Percentiles rank a stretch among this genome's conserved stretches.
These are phyloP conservation scores for Daktulosphaira vitifoliae DNA, from an alignment of 1,140 invertebrate genomes.

Conservation along the genomic window DNA sequence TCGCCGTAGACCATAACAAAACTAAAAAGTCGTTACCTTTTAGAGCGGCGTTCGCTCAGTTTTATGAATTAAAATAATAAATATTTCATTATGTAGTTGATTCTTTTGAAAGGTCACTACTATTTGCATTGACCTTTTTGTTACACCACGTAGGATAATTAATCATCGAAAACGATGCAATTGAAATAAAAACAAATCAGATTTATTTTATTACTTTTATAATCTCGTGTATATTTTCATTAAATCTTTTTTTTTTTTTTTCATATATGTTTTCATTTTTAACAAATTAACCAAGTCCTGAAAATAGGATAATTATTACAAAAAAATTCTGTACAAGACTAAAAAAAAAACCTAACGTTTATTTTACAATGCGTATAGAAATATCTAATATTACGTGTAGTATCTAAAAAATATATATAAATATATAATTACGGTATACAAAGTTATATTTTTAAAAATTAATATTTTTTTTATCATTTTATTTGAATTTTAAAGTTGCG, in stretches of 20 bases:
- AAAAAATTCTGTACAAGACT: slow-evolving; percentile 28
- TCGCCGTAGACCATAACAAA: no score
- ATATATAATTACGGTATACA: no score
- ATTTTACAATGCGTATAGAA: slow-evolving; percentile 17
- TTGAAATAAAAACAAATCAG: background rate
- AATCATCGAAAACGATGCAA: no score
- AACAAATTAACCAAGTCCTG: slow-evolving; percentile 31
- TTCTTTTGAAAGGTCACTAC: no score
- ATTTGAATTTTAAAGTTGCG: background rate
- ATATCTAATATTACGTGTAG: slow-evolving; percentile 17
- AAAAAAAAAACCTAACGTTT: slow-evolving; percentile 25
- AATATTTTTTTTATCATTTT: background rate
- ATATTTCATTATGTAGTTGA: no score
- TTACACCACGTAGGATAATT: no score
- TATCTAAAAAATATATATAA: slow-evolving; percentile 29
- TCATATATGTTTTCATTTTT: background rate
- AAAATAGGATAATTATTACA: slow-evolving; percentile 26
- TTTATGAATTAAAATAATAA: no score
- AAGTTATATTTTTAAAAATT: no score
- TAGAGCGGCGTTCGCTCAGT: no score
- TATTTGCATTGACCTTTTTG: no score
- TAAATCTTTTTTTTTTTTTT: slow-evolving; percentile 26
- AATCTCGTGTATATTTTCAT: slow-evolving; percentile 30
- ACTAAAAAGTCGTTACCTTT: no score
- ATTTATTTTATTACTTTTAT: slow-evolving; percentile 2